Conservation (phyloP, 2,113 vertebrate species). For the Uropsilus gracilis region DNA sequence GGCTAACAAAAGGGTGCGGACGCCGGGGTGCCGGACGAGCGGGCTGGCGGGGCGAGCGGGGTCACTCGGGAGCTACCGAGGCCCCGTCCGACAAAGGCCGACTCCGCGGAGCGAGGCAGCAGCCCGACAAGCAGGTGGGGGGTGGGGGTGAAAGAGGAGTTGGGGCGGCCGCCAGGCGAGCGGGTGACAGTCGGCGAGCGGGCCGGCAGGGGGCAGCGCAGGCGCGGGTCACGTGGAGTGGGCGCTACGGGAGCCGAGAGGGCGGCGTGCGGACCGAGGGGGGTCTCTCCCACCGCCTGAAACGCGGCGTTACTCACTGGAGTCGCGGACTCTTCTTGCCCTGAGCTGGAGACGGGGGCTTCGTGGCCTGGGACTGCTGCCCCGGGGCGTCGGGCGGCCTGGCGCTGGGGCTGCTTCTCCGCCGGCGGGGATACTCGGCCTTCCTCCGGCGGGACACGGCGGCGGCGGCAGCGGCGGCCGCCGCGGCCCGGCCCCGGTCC, state of each 20-base stretch:
- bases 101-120: too few species aligned
- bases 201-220: conserved; percentile 64
- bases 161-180: too few species aligned
- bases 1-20: conserved; percentile 33
- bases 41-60: neutral
- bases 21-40: neutral
- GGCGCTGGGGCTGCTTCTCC: conserved; percentile 79
- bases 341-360: conserved; percentile 74
- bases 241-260: conserved; percentile 77
- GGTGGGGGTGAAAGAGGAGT: too few species aligned
- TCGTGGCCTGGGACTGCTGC: conserved; percentile 61
- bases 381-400: conserved; percentile 66
- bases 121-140: neutral
- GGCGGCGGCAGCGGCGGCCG: conserved; percentile 69
- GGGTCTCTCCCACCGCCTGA: conserved; percentile 58
- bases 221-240: conserved; percentile 68
- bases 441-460: conserved; percentile 80
- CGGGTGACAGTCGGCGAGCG: neutral
- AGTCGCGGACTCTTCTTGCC: conserved; percentile 79
- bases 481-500: conserved; percentile 75
- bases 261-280: conserved; percentile 40
- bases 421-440: conserved; percentile 80
- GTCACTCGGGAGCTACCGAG: neutral
- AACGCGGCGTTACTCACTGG: conserved; percentile 74
- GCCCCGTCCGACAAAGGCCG: neutral